Evolutionary conservation across 1,140 invertebrate genomes (phyloP), one percentile per base, ranked within the genome.

Genomic region (Diorhabda sublineata): DNA sequence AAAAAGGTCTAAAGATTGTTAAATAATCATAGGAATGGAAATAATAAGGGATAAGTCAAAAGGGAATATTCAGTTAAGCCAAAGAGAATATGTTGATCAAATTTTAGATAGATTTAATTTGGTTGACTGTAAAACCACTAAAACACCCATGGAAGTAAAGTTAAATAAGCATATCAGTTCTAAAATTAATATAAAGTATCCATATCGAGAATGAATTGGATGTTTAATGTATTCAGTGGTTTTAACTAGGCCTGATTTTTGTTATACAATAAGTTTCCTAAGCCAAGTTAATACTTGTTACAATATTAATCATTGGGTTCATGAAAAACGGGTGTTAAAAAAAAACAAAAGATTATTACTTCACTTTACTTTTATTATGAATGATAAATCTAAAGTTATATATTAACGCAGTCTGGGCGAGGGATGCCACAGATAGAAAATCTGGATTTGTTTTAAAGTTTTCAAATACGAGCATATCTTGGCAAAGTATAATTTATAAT

Each of bases 251-350:
- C 82, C 83, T 58, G 82, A 84, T 73, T 80, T 83, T 43, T 59
- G 76, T 5, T 45, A 64, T 41, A 41, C 44, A 52, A 26, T 81
- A 0, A 76, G 70, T 64, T 69, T 73, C 26, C 61, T 81, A 26
- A 79, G 76, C 60, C 76, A 80, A 67, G 81, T 76, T 68, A 78
- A 75, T 45, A 74, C 72, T n/a, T 61, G 44, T 47, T 77, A 64
- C 61, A 73, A 74, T 81, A 76, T 75, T 82, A 81, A 67, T 75
- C 79, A 58, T 73, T 79, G 73, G 78, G 82, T 74, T 67, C 76
- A 68, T 82, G 82, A 69, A 69, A 83, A 81, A 79, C 81, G 82
- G 72, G 77, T 83, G 74, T 75, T 85, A n/a, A 60, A 41, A 11
- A 65, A 72, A 68, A 52, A 76, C 79, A 85, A 85, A 66, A 70